Conservation (phyloP, 2,113 vertebrate genomes). For the Myotis lucifugus region DNA sequence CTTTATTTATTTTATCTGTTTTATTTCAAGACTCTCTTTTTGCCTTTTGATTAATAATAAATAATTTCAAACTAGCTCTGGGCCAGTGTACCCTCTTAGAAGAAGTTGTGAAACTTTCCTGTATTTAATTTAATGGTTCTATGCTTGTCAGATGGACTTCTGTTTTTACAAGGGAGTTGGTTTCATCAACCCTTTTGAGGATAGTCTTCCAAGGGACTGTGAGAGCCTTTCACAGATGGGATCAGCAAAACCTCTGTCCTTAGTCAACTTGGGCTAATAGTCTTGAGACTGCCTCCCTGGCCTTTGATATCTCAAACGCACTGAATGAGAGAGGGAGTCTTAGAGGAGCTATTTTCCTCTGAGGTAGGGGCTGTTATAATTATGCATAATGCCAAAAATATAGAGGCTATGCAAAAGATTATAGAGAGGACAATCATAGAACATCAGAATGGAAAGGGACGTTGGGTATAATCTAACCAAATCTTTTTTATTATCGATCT, state of each 20-base stretch:
- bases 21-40: constrained; percentile 57
- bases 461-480: not conserved
- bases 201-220: not conserved
- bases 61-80: constrained; percentile 67
- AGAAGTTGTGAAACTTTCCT: constrained; percentile 37
- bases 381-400: not conserved
- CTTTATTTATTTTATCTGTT: constrained; percentile 66
- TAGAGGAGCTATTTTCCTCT: not conserved
- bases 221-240: not conserved
- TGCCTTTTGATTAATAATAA: constrained; percentile 72
- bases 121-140: constrained; percentile 56
- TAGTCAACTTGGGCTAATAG: not conserved
- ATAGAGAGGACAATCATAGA: not conserved
- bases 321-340: not conserved
- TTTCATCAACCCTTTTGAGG: not conserved
- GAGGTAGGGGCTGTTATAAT: constrained; percentile 29
- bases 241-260: constrained; percentile 30
- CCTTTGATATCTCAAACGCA: not conserved
- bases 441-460: not conserved
- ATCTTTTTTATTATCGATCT: not conserved
- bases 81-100: constrained; percentile 22
- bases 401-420: not conserved
- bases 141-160: constrained; percentile 35
- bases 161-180: not conserved
- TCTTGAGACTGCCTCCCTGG: not conserved